phyloP scores from a whole-genome alignment of 2,113 vertebrate species.

The Psittacus erithacus region DNA sequence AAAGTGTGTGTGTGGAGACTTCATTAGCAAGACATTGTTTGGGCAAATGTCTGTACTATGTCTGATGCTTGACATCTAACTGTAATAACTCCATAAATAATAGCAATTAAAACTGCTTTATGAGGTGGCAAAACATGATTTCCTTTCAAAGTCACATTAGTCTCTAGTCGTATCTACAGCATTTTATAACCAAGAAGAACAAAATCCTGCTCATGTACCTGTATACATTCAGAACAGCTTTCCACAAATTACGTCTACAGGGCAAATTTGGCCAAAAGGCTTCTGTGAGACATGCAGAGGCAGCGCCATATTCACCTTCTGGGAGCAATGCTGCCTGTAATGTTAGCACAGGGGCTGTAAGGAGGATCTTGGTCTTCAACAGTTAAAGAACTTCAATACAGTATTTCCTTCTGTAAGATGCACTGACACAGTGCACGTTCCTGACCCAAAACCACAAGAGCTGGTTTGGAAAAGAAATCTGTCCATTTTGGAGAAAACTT shows the following conservation, averaged over 20 bases:
- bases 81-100: slow-evolving; percentile 25
- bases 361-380: not conserved
- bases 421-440: not conserved
- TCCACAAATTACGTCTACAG: not conserved
- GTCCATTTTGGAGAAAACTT: not conserved
- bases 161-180: not conserved
- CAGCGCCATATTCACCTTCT: not conserved
- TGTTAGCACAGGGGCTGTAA: not conserved
- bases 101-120: slow-evolving; percentile 17
- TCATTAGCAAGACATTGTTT: slow-evolving; percentile 2
- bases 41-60: not conserved
- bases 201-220: not conserved
- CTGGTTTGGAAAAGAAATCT: not conserved
- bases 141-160: not conserved
- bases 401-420: not conserved
- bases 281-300: not conserved
- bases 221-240: not conserved
- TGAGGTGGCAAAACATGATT: slow-evolving; percentile 7
- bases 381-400: not conserved
- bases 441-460: slow-evolving; percentile 33
- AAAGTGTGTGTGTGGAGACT: not conserved
- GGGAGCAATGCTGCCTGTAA: not conserved
- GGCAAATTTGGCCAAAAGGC: not conserved
- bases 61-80: not conserved
- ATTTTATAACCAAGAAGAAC: not conserved